These are phyloP conservation scores for Syrphus vitripennis DNA, from an alignment of 2,888 invertebrate genomes.

Conservation along the genomic window DNA sequence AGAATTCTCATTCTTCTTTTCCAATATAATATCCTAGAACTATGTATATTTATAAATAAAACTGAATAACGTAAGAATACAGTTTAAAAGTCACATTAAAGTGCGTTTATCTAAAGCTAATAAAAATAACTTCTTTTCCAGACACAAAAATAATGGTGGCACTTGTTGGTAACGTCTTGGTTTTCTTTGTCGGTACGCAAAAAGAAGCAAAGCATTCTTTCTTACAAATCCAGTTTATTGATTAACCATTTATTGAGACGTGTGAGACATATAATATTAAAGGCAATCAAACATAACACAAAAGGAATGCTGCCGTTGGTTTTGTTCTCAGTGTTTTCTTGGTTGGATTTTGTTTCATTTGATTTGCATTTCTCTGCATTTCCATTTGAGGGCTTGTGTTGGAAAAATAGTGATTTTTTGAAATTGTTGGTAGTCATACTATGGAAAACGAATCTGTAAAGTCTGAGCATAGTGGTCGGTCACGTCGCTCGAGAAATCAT, in stretches of 20 bases:
- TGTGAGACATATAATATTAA: slow-evolving; percentile 34
- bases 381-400: neutral
- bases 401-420: slow-evolving; percentile 7
- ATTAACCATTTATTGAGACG: slow-evolving; percentile 52
- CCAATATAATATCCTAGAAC: slow-evolving; percentile 26
- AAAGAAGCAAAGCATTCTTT: slow-evolving; percentile 42
- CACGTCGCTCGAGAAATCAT: slow-evolving; percentile 86
- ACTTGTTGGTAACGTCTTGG: slow-evolving; percentile 64
- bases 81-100: too few relatives aligned
- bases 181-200: slow-evolving; percentile 21
- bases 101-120: neutral
- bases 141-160: slow-evolving; percentile 48
- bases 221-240: slow-evolving; percentile 58
- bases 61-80: slow-evolving; percentile 14
- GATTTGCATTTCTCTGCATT: slow-evolving; percentile 22
- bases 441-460: slow-evolving; percentile 98
- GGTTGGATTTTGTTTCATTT: slow-evolving; percentile 51
- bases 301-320: slow-evolving; percentile 66
- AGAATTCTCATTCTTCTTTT: neutral
- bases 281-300: slow-evolving; percentile 13
- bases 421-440: slow-evolving; percentile 73
- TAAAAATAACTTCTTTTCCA: neutral
- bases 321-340: slow-evolving; percentile 30
- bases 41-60: slow-evolving; percentile 4
- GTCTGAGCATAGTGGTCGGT: slow-evolving; percentile 94